Conservation (phyloP, 2,113 vertebrate genomes). For the Morone saxatilis region DNA sequence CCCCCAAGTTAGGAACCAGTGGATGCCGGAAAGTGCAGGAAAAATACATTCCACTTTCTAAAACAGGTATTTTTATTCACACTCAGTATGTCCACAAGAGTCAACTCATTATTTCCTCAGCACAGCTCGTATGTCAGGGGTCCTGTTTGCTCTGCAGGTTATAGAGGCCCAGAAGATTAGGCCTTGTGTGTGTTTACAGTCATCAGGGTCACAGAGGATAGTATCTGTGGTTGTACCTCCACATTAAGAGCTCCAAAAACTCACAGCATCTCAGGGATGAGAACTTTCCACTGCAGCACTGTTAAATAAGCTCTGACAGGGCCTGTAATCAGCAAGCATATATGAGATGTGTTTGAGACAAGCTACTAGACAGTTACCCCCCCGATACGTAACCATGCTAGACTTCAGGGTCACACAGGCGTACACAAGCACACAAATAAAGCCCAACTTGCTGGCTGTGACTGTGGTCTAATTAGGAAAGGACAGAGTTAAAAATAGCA, state of each 20-base stretch:
- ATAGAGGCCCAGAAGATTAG: slow-evolving; percentile 37
- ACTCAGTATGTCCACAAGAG: background rate
- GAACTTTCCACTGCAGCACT: slow-evolving; percentile 12
- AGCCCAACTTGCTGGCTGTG: slow-evolving; percentile 35
- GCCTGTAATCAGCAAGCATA: slow-evolving; percentile 62
- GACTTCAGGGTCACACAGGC: slow-evolving; percentile 43
- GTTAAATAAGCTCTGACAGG: slow-evolving; percentile 51
- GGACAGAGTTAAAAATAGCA: slow-evolving; percentile 77
- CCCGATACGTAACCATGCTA: slow-evolving; percentile 22
- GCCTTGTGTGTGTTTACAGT: slow-evolving; percentile 46
- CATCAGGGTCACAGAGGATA: slow-evolving; percentile 37
- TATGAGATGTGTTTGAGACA: slow-evolving; percentile 63
- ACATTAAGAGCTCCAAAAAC: background rate
- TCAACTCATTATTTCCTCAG: slow-evolving; percentile 49
- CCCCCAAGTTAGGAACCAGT: no score
- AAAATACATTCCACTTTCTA: background rate
- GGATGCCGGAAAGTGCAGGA: background rate
- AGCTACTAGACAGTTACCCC: slow-evolving; percentile 43
- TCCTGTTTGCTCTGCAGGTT: slow-evolving; percentile 52
- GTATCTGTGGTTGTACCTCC: slow-evolving; percentile 6
- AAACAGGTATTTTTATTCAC: slow-evolving; percentile 11
- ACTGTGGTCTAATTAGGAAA: slow-evolving; percentile 57
- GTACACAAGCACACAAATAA: slow-evolving; percentile 34
- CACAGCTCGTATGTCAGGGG: slow-evolving; percentile 49
- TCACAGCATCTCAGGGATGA: slow-evolving; percentile 14